phyloP scores from a whole-genome alignment of 2,113 vertebrate species.

The Melospiza georgiana region DNA sequence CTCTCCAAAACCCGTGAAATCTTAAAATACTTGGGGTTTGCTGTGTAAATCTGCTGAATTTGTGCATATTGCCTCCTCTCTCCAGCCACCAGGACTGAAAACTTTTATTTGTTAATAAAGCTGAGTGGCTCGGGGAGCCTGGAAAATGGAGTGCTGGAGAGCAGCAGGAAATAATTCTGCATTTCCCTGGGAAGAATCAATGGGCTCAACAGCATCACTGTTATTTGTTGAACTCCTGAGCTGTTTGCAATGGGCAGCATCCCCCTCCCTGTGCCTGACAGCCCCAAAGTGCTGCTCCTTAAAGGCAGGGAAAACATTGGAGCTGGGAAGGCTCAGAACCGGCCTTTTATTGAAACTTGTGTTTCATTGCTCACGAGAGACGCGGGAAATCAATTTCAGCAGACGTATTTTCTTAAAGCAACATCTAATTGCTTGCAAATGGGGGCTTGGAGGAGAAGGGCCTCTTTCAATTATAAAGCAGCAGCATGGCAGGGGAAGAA shows the following conservation, averaged over 20 bases:
- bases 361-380: neutral
- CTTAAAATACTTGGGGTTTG: neutral
- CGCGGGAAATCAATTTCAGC: neutral
- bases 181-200: neutral
- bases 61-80: neutral
- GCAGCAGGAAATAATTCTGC: neutral
- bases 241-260: neutral
- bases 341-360: neutral
- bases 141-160: neutral
- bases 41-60: neutral
- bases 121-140: neutral
- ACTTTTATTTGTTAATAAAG: neutral
- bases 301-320: neutral
- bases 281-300: neutral
- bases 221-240: neutral
- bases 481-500: neutral
- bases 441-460: neutral
- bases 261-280: neutral
- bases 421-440: slow-evolving; percentile 26
- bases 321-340: neutral
- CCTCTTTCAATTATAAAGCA: neutral
- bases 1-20: neutral
- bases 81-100: neutral
- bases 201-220: neutral
- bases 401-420: neutral